These are phyloP conservation scores for Gorsachius magnificus DNA, from an alignment of 2,797 vertebrate genomes.

Conservation along the genomic window DNA sequence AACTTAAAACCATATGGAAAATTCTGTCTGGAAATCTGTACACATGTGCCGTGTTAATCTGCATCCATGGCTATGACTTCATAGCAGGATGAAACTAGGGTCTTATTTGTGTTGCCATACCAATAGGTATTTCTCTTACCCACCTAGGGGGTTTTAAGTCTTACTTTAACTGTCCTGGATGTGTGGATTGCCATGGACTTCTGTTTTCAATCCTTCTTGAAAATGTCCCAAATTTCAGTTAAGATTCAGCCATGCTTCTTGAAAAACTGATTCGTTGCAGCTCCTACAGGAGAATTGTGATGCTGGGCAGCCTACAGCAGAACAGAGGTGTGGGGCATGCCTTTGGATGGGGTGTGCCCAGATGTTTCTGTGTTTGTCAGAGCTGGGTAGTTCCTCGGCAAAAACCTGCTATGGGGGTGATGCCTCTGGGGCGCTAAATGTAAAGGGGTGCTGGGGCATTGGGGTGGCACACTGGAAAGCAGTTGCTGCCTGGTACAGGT, in stretches of 20 bases:
- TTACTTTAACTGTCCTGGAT: neutral
- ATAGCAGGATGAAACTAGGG: neutral
- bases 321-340: no score
- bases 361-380: neutral
- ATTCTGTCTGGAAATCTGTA: neutral
- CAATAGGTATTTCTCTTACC: neutral
- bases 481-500: neutral
- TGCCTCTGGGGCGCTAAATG: neutral
- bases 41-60: neutral
- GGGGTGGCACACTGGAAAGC: neutral
- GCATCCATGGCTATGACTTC: neutral
- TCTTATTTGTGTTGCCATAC: neutral
- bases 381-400: neutral
- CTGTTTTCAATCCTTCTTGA: neutral
- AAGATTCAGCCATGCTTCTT: neutral
- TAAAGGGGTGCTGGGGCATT: neutral
- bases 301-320: neutral
- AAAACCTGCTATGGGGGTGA: accelerated
- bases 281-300: neutral
- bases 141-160: neutral
- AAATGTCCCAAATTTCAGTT: neutral
- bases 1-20: neutral
- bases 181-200: neutral
- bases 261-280: neutral
- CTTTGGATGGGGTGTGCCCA: accelerated